phyloP scores from a whole-genome alignment of 1,140 invertebrate species.

The Stegodyphus dumicola region DNA sequence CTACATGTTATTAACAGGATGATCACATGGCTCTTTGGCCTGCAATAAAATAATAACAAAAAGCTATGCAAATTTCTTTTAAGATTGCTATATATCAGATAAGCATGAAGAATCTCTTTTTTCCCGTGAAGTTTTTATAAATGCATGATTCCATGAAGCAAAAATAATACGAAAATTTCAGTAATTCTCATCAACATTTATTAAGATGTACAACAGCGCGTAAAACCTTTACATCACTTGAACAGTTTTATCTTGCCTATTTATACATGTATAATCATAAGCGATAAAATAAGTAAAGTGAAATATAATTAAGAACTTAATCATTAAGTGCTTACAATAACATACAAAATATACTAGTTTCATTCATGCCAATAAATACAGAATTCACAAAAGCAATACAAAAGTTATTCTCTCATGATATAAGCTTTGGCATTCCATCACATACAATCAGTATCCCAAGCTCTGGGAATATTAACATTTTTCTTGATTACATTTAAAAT shows the following conservation, averaged over 20 bases:
- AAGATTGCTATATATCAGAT: too few relatives aligned
- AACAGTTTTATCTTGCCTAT: constrained; percentile 5
- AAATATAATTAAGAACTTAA: background rate
- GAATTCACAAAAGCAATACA: constrained; percentile 6
- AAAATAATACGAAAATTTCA: background rate
- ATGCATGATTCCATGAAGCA: too few relatives aligned
- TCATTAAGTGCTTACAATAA: background rate
- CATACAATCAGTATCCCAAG: background rate
- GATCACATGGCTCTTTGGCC: too few relatives aligned
- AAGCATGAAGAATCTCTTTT: too few relatives aligned
- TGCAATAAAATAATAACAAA: too few relatives aligned
- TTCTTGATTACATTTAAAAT: background rate
- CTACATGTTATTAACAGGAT: too few relatives aligned
- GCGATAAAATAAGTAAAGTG: background rate
- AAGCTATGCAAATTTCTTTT: too few relatives aligned
- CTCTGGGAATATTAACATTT: background rate
- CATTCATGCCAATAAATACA: constrained; percentile 55
- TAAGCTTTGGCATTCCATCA: background rate
- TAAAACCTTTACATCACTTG: background rate
- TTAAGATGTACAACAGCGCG: background rate
- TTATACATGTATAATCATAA: background rate
- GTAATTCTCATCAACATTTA: constrained; percentile 3
- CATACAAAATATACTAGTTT: background rate
- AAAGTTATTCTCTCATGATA: constrained; percentile 24
- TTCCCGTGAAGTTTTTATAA: too few relatives aligned